Evolutionary conservation across 2,797 vertebrate genomes (phyloP), one percentile per base, ranked within the genome.

Genomic region (Chanos chanos): DNA sequence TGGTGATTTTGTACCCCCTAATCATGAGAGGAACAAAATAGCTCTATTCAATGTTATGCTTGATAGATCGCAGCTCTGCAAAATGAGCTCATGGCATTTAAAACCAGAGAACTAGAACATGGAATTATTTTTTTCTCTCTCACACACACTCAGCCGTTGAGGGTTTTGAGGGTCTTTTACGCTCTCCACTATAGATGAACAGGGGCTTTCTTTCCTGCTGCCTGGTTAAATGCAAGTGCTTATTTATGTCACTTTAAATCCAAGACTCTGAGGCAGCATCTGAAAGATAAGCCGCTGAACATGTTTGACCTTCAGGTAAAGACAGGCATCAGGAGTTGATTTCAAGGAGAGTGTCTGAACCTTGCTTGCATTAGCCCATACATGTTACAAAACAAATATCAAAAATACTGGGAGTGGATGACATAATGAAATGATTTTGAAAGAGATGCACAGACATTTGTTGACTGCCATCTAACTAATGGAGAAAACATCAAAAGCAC

Each of bases 81-180:
- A 60, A 50, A 64, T 60, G 34, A 41, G 30, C 44, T 22, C 1
- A 33, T 53, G 33, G 36, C 47, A 58, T 62, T 66, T 54, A 22
- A 33, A 8, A 28, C 12, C 31, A 36, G 22, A 33, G 16, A 10
- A 16, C 8, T 28, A 9, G 1, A 5, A 4, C n/a, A n/a, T n/a
- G n/a, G n/a, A n/a, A n/a, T n/a, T n/a, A n/a, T n/a, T n/a, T n/a
- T n/a, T n/a, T n/a, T n/a, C n/a, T n/a, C 15, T 48, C 4, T n/a
- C 22, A 16, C 28, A 40, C 15, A 25, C 7, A 9, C 12, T n/a
- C n/a, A 10, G 24, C 16, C 34, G 41, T 30, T n/a, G n/a, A 7
- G 13, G 12, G 36, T 13, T 13, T 8, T 9, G 9, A 48, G 10
- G 7, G 21, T n/a, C n/a, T n/a, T n/a, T n/a, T n/a, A n/a, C n/a